Percentiles rank a stretch among this genome's conserved stretches.
phyloP scores from a whole-genome alignment of 2,113 vertebrate genomes.

The Sylvietta virens region DNA sequence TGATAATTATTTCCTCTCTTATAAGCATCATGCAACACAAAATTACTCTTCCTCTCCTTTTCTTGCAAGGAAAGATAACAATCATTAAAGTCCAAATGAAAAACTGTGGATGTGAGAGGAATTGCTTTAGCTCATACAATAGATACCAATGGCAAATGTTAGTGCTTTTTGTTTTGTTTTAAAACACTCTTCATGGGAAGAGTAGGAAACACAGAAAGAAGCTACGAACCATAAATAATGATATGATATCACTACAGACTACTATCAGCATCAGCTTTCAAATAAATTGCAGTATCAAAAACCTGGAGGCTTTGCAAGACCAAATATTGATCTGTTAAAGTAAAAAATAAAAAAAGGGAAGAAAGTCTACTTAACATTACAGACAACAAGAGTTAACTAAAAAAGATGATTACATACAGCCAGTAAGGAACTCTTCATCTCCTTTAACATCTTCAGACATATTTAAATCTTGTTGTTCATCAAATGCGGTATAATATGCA shows the following conservation, averaged over 20 bases:
- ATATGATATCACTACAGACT: not conserved
- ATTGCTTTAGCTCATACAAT: not conserved
- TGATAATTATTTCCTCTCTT: not conserved
- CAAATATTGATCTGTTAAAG: not conserved
- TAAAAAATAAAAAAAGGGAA: not conserved
- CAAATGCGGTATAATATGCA: conserved; percentile 91
- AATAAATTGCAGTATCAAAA: not conserved
- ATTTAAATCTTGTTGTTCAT: conserved; percentile 74
- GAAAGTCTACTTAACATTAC: not conserved
- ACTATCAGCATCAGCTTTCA: not conserved
- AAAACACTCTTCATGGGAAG: not conserved
- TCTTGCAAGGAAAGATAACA: not conserved
- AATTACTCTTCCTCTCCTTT: not conserved
- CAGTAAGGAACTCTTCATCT: conserved; percentile 84
- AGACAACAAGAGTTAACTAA: not conserved
- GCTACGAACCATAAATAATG: not conserved
- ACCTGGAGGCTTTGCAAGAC: not conserved
- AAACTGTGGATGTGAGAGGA: not conserved
- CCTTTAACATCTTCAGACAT: conserved; percentile 38
- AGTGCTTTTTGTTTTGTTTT: not conserved
- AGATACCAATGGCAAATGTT: not conserved
- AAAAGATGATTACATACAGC: conserved; percentile 73
- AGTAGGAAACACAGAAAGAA: not conserved
- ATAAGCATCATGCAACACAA: not conserved
- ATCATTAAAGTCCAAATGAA: not conserved